A percentile compares a stretch with the other conserved stretches of the same genome.
Conservation (phyloP, 2,888 invertebrate genomes). For the Dione vanillae region DNA sequence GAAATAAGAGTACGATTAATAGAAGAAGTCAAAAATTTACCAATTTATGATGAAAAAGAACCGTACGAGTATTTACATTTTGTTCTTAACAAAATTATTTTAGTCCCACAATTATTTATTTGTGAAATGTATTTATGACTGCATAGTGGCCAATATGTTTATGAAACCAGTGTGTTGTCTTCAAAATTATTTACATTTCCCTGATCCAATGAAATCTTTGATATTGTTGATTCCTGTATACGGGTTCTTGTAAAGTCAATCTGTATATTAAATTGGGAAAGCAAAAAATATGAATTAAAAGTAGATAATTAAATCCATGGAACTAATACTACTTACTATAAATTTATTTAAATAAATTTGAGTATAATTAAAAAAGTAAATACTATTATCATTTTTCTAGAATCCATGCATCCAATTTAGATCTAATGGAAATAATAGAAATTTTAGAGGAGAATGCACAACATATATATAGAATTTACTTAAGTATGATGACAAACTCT, state of each 20-base stretch:
- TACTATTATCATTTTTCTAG: constrained; percentile 28
- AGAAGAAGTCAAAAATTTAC: constrained; percentile 69
- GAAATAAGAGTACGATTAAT: constrained; percentile 66
- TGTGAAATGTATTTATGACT: not conserved
- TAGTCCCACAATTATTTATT: too few relatives aligned
- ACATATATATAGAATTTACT: constrained; percentile 72
- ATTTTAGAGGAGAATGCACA: constrained; percentile 73
- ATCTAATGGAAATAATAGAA: constrained; percentile 66
- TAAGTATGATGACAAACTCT: constrained; percentile 72
- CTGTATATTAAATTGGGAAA: too few relatives aligned
- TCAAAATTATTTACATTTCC: not conserved
- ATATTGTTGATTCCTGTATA: not conserved
- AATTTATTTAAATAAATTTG: too few relatives aligned
- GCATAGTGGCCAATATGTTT: not conserved
- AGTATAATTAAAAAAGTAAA: not conserved
- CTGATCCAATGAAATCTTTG: not conserved
- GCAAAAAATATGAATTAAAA: too few relatives aligned
- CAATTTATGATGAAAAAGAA: constrained; percentile 64
- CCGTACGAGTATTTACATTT: constrained; percentile 20
- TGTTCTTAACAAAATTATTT: too few relatives aligned
- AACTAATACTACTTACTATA: too few relatives aligned
- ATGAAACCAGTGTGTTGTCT: not conserved
- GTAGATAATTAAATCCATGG: too few relatives aligned
- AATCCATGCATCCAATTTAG: constrained; percentile 51
- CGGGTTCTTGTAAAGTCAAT: too few relatives aligned